These are phyloP conservation scores for Lycocerus yunnanus DNA, from an alignment of 2,888 invertebrate genomes.

Conservation along the genomic window DNA sequence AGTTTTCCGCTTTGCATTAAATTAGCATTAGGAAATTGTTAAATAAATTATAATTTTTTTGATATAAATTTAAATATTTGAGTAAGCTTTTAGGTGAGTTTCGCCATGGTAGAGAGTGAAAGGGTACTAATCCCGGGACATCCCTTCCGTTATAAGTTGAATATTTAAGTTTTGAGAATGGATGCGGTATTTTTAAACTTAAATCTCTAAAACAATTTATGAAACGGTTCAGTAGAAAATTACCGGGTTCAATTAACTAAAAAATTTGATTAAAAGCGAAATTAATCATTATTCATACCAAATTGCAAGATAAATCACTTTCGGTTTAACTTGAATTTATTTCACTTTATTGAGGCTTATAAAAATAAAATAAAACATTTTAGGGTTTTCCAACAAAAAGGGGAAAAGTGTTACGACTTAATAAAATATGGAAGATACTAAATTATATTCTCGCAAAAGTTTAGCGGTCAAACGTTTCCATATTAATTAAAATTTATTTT, in stretches of 20 bases:
- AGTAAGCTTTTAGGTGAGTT: not conserved
- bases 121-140: not conserved
- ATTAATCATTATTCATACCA: not conserved
- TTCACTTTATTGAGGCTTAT: not conserved
- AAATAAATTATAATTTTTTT: not conserved
- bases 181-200: not conserved
- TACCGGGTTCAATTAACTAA: not conserved
- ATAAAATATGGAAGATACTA: not conserved
- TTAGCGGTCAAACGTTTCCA: not conserved
- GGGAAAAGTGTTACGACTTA: not conserved
- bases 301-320: not conserved
- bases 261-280: not conserved
- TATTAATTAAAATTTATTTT: not conserved
- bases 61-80: not conserved
- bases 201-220: not conserved
- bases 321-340: not conserved
- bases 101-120: not conserved
- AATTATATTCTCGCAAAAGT: not conserved
- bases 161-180: not conserved
- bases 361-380: not conserved
- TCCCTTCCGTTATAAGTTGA: not conserved
- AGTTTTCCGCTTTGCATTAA: not conserved
- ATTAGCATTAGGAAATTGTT: not conserved
- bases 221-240: not conserved
- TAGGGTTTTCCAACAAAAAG: not conserved